Base-by-base conservation (phyloP, 2,888 invertebrate genomes). In the Acleris sparsana region DNA sequence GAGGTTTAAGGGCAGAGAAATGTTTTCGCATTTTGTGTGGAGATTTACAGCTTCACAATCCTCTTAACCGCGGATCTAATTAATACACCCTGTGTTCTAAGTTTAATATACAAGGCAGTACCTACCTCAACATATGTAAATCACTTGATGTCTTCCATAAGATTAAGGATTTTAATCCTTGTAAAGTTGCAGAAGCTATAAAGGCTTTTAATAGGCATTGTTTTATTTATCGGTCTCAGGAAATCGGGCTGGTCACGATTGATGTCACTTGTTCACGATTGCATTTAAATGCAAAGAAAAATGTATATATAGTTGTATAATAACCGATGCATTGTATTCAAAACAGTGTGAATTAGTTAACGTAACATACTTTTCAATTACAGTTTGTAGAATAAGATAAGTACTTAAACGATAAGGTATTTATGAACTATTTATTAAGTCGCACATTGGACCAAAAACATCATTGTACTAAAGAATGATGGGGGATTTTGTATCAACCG, bases 221-320 rank as follows among this genome's bases (percentile, higher is more conserved):
- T 70, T 68, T 70, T 76, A 73, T 73, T 75, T 56, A 76, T 76
- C 70, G 70, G 71, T 73, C 80, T 74, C 77, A 87, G 87, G 86
- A 87, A 84, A 80, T 79, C 65, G 9, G 62, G 67, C 68, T 63
- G 67, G 83, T 87, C 87, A 88, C 87, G 88, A 85, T 69, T 75
- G 72, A 79, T 76, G 78, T 75, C 77, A 78, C 67, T 69, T 67
- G 75, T 76, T 78, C 79, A 81, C 78, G 83, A 75, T 70, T 72
- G 57, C 67, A 77, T 74, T 75, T 74, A 78, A 60, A 69, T 68
- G 51, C 71, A 62, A 9, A 71, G 69, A 68, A 71, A 69, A 68
- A 73, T 62, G 1, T 33, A 33, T 33, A 2, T 33, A 33, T 53
- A 57, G 70, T 63, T 65, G 66, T 55, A 66, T 29, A 52, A 58